A percentile compares a stretch with the other conserved stretches of the same genome.
phyloP scores from a whole-genome alignment of 2,888 invertebrate genomes.

The Mythimna vitellina region DNA sequence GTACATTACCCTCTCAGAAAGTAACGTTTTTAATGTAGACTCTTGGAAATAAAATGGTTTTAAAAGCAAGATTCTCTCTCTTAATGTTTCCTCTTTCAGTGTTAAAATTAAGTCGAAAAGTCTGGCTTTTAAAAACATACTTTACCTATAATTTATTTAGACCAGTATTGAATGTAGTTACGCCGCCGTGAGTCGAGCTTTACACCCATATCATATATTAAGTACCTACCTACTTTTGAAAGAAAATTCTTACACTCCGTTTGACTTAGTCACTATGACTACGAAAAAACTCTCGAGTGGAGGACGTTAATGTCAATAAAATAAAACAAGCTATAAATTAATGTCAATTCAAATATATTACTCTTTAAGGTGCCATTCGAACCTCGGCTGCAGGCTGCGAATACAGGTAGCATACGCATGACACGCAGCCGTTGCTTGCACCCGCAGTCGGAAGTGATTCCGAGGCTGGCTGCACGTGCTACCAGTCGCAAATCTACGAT shows the following conservation, averaged over 20 bases:
- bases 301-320: background rate
- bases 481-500: too few relatives aligned
- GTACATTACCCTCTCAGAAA: conserved; percentile 45
- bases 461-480: too few relatives aligned
- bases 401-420: too few relatives aligned
- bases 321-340: background rate
- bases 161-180: background rate
- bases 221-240: background rate
- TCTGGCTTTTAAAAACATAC: background rate
- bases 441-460: too few relatives aligned
- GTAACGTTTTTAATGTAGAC: conserved; percentile 45
- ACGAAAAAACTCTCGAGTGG: background rate
- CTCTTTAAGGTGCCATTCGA: too few relatives aligned
- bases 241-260: background rate
- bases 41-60: conserved; percentile 33
- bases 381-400: too few relatives aligned
- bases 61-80: conserved; percentile 1
- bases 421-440: too few relatives aligned
- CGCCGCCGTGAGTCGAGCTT: background rate
- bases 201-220: background rate
- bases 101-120: background rate
- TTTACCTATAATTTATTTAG: background rate
- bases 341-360: background rate
- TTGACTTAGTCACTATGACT: background rate
- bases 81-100: background rate